Base-by-base conservation (phyloP, 2,113 vertebrate species). In the Donacobius atricapilla region DNA sequence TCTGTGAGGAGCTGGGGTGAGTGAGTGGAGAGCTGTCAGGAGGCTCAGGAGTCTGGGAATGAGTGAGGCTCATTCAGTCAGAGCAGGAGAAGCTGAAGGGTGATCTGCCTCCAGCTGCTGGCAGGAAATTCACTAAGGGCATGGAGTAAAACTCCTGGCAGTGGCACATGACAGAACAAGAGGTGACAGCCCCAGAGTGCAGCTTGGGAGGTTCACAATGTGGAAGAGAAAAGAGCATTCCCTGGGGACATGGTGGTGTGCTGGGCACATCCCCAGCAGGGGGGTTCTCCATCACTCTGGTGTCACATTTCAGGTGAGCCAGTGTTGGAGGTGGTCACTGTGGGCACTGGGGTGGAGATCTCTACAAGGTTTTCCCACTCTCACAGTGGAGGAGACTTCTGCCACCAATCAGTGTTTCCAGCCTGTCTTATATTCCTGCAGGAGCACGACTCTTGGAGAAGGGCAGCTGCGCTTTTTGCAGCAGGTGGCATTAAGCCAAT, bases 11-110 rank as follows among this genome's bases (percentile, higher is more conserved):
- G 15, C 44, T 3, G 9, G 7, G 10, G 9, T 6, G 7, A 72
- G 54, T 17, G n/a, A 18, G 17, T 15, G 25, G 22, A 53, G n/a
- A 19, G 37, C n/a, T 89, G 28, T 60, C 1, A 4, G 42, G 63
- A 14, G 78, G 75, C 44, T 72, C 9, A 6, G 50, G 35, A 57
- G 8, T 33, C 25, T 76, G 57, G 66, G 21, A 39, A 9, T 4
- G 16, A n/a, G 33, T 0, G 0, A 58, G 61, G 21, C 47, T 78
- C 4, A 0, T n/a, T 70, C 35, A 13, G 14, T 21, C 7, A n/a
- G 42, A 53, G 33, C 37, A 44, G 56, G 40, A 75, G 75, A 39
- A 44, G 58, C 54, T 48, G 6, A 65, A 57, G 71, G 31, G 15
- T 58, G 54, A 66, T 57, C 25, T 61, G 2, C 13, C n/a, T 56